Base-by-base conservation (phyloP, 37 sponge, comb jelly and placozoan genomes). In the Sycon ciliatum region DNA sequence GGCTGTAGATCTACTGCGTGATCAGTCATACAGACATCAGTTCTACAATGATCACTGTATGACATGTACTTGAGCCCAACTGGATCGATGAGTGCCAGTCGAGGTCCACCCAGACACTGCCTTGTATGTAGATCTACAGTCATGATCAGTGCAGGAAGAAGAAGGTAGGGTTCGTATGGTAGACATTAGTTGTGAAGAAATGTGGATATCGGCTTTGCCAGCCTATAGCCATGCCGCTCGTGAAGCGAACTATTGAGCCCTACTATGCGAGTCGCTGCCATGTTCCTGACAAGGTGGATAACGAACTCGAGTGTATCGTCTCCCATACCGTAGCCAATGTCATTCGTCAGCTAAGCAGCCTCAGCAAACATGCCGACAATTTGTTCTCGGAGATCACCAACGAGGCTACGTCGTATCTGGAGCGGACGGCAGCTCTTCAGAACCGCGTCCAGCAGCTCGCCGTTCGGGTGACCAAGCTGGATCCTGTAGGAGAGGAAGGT, bases 321-420 rank as follows among this genome's bases (percentile, higher is more conserved):
- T 73, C 83, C 20, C 82, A 85, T 62, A 82, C 89, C 3, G 78
- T 93, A 23, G 89, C 86, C 0, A 90, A 86, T 4, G 61, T 93
- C 23, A 89, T 93, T 26, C 79, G 79, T 13, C 94, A 93, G 71
- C 71, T 93, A 57, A 85, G 86, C 67, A 73, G 73, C 32, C 80
- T 93, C 58, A 77, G 87, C 20, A 85, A 80, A 56, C 94, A 93
- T 46, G 86, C 94, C 3, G 94, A 93, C 79, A 83, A 85, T 36
- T 68, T 93, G 39, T 93, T 93, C 70, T 84, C 85, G 32, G 94
- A 93, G 24, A 66, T 93, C 70, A 72, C 80, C 57, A 82, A 77
- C 36, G 94, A 93, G 55, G 84, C 89, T 3, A 78, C 70, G 56
- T 67, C 57, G 46, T 76, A 87, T 20, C 77, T 37, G 54, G 75